A percentile compares a stretch with the other conserved stretches of the same genome.
Conservation (phyloP, 2,888 invertebrate genomes). For the Sarcophaga carnaria region DNA sequence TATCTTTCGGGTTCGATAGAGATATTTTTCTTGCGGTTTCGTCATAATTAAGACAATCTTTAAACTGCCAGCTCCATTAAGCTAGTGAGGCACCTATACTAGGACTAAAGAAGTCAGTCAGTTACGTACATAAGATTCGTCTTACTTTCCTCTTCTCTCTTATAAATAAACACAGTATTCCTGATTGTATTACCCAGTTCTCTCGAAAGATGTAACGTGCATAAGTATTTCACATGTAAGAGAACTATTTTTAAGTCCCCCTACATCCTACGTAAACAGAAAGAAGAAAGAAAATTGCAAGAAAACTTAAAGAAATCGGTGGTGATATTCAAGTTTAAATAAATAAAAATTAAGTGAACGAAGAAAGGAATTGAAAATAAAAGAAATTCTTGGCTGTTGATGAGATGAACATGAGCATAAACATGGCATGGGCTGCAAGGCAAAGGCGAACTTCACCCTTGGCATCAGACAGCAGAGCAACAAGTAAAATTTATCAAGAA, state of each 20-base stretch:
- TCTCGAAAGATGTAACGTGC: no score
- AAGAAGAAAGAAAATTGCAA: conserved; percentile 16
- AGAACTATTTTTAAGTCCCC: not conserved
- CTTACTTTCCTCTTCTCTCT: no score
- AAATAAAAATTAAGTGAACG: conserved; percentile 64
- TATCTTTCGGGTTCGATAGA: no score
- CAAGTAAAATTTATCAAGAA: conserved; percentile 70
- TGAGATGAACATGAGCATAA: conserved; percentile 60
- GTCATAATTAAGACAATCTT: no score
- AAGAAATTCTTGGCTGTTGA: conserved; percentile 42
- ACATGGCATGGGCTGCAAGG: conserved; percentile 53
- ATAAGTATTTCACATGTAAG: no score
- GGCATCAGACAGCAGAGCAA: conserved; percentile 16
- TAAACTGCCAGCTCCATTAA: no score
- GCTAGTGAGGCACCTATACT: no score
- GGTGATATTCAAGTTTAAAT: conserved; percentile 46
- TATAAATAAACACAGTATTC: no score
- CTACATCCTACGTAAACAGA: conserved; percentile 11
- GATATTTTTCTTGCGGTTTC: no score
- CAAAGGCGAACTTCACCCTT: conserved; percentile 60
- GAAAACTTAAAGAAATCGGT: not conserved
- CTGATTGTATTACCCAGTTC: no score
- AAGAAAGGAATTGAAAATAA: conserved; percentile 25
- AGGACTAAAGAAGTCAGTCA: no score
- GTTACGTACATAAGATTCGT: no score